Evolutionary conservation across 2,888 invertebrate species (phyloP), one percentile per base, ranked within the genome.

Genomic region (Eucera pruinosa): DNA sequence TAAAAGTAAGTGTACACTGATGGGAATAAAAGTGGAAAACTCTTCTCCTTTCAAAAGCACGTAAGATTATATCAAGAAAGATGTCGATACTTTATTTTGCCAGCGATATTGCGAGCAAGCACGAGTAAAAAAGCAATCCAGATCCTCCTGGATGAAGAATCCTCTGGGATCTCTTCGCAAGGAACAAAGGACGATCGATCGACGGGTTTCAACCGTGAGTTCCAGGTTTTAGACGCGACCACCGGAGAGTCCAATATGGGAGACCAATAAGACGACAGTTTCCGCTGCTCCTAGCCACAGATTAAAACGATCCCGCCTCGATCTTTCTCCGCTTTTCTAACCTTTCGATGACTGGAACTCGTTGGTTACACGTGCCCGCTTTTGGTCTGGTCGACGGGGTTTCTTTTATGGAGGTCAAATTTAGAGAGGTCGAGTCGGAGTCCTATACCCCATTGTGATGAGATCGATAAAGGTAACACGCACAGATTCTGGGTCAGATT

Each of bases 71-170:
- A 84, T 81, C 73, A 72, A 67, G 68, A 74, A 66, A 60, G 69
- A 85, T 83, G 68, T 67, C 77, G 78, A 83, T 83, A 78, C 73
- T 84, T 84, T 85, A 81, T 83, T 83, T 85, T 86, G 81, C 78
- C 45, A 74, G 13, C 78, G 83, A 78, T 86, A 85, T 83, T 83
- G 81, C 78, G 67, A 74, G 30, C 43, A 50, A 68, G 64, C 60
- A 25, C 48, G 64, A 57, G 55, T 64, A 83, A 81, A 69, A 83
- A 83, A 78, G 75, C 64, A 71, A 62, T 39, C 64, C 64, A 41
- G 61, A 23, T 69, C 77, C 54, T 69, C 25, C 23, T 23, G 73
- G 64, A 68, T 66, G 47, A 41, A 68, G 60, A 60, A 76, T 80
- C 73, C 65, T 48, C 15, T 30, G 68, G 75, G 71, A 73, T 78